phyloP scores from a whole-genome alignment of 1,140 invertebrate species.

The Pseudomyrmex flavicornis region DNA sequence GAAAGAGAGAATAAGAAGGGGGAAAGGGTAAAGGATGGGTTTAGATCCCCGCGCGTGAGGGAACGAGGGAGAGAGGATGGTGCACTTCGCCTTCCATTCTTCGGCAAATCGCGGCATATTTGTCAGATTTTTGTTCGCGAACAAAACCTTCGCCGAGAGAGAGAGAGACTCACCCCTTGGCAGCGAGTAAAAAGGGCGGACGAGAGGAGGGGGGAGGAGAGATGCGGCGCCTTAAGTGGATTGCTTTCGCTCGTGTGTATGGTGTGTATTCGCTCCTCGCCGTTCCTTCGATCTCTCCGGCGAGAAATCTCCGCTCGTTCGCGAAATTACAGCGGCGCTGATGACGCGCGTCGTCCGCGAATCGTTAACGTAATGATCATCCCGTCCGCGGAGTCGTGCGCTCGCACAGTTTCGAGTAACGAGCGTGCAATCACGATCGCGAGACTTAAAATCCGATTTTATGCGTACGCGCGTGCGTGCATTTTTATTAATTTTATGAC shows the following conservation, averaged over 20 bases:
- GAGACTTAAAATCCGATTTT: background rate
- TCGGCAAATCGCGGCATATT: slow-evolving; percentile 84
- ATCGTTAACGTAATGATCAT: slow-evolving; percentile 1
- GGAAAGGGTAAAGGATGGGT: slow-evolving; percentile 35
- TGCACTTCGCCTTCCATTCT: slow-evolving; percentile 78
- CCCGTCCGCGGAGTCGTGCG: background rate
- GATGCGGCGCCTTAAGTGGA: slow-evolving; percentile 80
- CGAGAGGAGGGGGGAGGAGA: slow-evolving; percentile 20
- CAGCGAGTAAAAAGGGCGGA: slow-evolving; percentile 42
- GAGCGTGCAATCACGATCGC: background rate
- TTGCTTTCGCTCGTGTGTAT: slow-evolving; percentile 80
- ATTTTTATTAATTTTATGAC: background rate
- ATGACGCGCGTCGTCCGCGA: slow-evolving; percentile 11
- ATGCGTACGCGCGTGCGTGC: background rate
- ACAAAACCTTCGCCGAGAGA: slow-evolving; percentile 77
- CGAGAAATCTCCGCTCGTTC: slow-evolving; percentile 5
- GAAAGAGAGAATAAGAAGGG: slow-evolving; percentile 27
- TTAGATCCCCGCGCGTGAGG: slow-evolving; percentile 24
- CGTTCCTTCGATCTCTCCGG: slow-evolving; percentile 40
- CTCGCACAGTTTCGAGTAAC: background rate
- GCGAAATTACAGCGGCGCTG: slow-evolving; percentile 14
- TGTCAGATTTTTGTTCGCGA: slow-evolving; percentile 85
- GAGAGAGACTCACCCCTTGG: slow-evolving; percentile 36
- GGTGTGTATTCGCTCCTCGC: slow-evolving; percentile 28
- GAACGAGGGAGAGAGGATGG: slow-evolving; percentile 22